Evolutionary conservation across 2,113 vertebrate species (phyloP).

Genomic region (Passerina amoena): DNA sequence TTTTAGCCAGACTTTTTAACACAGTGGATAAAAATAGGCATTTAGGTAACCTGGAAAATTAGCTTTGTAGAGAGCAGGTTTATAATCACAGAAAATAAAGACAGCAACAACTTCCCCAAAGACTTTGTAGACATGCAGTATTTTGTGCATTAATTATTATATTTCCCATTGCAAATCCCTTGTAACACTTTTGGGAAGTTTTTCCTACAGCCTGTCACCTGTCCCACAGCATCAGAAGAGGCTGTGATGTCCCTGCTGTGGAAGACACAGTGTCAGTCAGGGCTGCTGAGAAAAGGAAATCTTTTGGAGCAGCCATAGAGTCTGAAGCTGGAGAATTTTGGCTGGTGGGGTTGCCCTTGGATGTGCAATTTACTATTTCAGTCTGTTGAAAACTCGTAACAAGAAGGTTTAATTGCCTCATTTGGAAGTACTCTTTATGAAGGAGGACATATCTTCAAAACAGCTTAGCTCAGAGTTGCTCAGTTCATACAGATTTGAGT

Average conservation of each 20-base stretch:
- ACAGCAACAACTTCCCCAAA: background rate
- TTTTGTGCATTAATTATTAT: background rate
- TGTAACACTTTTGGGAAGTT: background rate
- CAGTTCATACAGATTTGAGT: background rate
- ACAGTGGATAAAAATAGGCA: background rate
- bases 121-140: background rate
- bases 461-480: background rate
- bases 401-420: background rate
- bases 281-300: background rate
- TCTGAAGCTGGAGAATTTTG: background rate
- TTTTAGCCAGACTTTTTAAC: background rate
- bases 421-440: background rate
- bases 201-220: background rate
- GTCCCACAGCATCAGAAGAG: background rate
- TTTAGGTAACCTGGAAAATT: background rate
- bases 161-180: background rate
- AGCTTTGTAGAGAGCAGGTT: background rate
- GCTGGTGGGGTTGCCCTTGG: background rate
- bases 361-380: background rate
- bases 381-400: background rate
- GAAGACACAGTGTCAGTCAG: accelerated
- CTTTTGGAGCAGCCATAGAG: background rate
- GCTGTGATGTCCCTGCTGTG: accelerated
- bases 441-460: background rate
- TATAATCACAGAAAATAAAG: background rate